Evolutionary conservation across 2,113 vertebrate species (phyloP).

Genomic region (Arvicanthis niloticus): DNA sequence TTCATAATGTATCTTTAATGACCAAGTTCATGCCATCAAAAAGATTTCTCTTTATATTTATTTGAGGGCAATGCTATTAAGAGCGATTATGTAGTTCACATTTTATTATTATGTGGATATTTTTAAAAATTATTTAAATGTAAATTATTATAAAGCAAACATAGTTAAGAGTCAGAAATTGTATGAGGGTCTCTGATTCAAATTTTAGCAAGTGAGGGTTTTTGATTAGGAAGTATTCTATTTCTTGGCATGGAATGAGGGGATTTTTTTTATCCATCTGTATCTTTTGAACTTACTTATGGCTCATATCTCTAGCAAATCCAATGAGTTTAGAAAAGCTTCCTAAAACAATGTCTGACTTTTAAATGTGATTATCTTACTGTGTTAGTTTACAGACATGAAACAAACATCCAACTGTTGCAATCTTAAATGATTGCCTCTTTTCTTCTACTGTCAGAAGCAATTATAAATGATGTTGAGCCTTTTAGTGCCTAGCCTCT

Average conservation of each 20-base stretch:
- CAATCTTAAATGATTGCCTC: slow-evolving; percentile 2
- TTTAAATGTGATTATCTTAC: slow-evolving; percentile 52
- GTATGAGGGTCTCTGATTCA: not conserved
- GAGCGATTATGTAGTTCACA: not conserved
- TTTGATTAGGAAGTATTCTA: not conserved
- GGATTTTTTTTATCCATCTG: not conserved
- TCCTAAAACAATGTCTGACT: slow-evolving; percentile 31
- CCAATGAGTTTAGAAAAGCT: slow-evolving; percentile 49
- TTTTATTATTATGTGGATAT: not conserved
- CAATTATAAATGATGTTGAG: not conserved
- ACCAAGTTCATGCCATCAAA: not conserved
- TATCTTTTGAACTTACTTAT: slow-evolving; percentile 22
- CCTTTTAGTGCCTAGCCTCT: fast-evolving
- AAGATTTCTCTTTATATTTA: not conserved
- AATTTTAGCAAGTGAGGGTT: not conserved
- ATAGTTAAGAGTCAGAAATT: not conserved
- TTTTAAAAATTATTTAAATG: slow-evolving; percentile 8
- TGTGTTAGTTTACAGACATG: slow-evolving; percentile 44
- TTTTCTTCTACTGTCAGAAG: slow-evolving; percentile 42
- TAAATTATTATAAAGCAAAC: not conserved
- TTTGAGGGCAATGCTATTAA: not conserved
- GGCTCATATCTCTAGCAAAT: slow-evolving; percentile 57
- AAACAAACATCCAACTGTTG: slow-evolving; percentile 57
- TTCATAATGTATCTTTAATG: not conserved
- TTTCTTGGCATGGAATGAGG: not conserved